These are phyloP conservation scores for Pachycephus smyrnensis DNA, from an alignment of 2,888 invertebrate genomes.

Conservation along the genomic window DNA sequence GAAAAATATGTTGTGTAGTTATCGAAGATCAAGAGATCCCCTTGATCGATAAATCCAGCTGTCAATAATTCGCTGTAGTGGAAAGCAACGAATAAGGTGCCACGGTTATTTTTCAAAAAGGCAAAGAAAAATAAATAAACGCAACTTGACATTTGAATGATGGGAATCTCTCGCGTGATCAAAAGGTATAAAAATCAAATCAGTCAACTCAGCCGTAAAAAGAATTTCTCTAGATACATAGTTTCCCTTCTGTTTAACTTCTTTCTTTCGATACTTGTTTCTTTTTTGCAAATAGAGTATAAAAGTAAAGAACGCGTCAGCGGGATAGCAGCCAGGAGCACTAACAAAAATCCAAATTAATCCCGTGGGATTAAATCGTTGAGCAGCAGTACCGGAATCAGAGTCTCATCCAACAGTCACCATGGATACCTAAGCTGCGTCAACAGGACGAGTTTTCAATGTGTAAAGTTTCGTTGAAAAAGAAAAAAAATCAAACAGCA, in stretches of 20 bases:
- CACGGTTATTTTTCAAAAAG: neutral
- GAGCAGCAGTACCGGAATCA: neutral
- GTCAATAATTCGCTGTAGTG: neutral
- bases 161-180: neutral
- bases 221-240: neutral
- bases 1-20: neutral
- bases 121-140: neutral
- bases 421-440: neutral
- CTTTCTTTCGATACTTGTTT: neutral
- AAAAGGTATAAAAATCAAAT: neutral
- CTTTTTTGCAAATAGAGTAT: neutral
- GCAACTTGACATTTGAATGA: neutral
- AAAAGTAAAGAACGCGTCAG: neutral
- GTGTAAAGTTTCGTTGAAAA: neutral
- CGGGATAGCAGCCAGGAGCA: neutral
- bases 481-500: neutral
- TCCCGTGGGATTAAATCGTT: neutral
- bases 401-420: neutral
- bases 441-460: neutral
- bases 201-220: neutral
- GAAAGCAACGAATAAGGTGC: neutral
- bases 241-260: neutral
- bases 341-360: neutral
- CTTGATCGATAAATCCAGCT: neutral
- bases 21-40: neutral